Percentiles rank a stretch among this genome's conserved stretches.
Evolutionary conservation across 1,140 invertebrate genomes (phyloP).

Genomic region (Neodiprion lecontei): DNA sequence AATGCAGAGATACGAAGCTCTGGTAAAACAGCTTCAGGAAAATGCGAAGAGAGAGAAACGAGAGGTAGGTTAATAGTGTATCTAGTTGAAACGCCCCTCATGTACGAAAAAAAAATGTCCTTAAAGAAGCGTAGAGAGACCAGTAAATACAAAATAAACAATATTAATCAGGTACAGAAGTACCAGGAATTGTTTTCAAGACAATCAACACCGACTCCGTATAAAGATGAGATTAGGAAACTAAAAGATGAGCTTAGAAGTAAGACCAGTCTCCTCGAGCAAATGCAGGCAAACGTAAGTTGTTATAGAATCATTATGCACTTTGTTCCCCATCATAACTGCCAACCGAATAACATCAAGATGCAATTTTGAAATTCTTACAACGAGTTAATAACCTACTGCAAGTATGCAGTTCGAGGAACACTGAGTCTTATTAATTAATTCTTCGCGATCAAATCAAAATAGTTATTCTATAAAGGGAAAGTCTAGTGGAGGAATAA

Average conservation of each 20-base stretch:
- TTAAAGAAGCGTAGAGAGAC: neutral
- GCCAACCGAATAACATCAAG: neutral
- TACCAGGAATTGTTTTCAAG: constrained; percentile 37
- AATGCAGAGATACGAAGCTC: constrained; percentile 43
- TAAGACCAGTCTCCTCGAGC: neutral
- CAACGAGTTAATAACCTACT: constrained; percentile 14
- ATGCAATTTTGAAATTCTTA: constrained; percentile 24
- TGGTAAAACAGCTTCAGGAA: constrained; percentile 40
- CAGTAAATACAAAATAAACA: neutral
- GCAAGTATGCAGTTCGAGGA: constrained; percentile 3
- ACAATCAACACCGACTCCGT: constrained; percentile 20
- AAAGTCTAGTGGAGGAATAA: too few relatives aligned
- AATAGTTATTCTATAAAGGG: too few relatives aligned
- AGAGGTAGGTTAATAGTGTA: constrained; percentile 31
- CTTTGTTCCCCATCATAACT: neutral
- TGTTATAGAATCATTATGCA: neutral
- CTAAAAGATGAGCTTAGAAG: neutral
- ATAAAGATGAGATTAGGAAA: constrained; percentile 8
- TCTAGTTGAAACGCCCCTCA: neutral
- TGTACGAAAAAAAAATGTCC: neutral
- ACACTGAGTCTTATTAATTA: neutral
- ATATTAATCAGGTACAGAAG: constrained; percentile 25
- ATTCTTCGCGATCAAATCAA: too few relatives aligned
- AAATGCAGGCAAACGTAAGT: neutral
- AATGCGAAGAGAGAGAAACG: constrained; percentile 40